Base-by-base conservation (phyloP, 2,797 vertebrate genomes). In the Nannoperca australis region DNA sequence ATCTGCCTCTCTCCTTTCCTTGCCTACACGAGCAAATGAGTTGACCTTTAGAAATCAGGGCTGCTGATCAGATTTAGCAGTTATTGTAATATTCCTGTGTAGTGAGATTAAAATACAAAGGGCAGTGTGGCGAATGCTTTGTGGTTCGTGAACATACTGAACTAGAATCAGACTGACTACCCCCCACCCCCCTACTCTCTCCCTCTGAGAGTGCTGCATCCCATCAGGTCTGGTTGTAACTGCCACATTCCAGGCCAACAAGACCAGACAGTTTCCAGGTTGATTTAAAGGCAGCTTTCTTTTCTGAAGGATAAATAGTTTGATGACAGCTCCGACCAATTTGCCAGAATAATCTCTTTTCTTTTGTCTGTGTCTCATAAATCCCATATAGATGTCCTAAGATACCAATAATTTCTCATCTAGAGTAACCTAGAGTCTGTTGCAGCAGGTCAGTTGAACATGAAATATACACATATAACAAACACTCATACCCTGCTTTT, bases 1-100 rank as follows among this genome's bases (percentile, higher is more conserved):
- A 34, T 63, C 50, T 59, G 14, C n/a, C 36, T 66, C 59, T 58
- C 68, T 58, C 56, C 50, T 92, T 94, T 94, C 94, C 50, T 68
- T 55, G 6, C 63, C 56, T 82, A 80, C 18, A 20, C 78, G 72
- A 15, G 89, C 94, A 96, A 95, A 97, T 96, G 95, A 83, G 93
- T 78, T 96, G 96, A 97, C 97, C 96, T 97, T 97, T 94, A 36
- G 85, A 95, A 97, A 96, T 97, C 95, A 95, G 93, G 88, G 92
- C 95, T 92, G 58, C 90, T 87, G 94, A 96, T 96, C 96, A 94
- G 94, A 96, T 95, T 93, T 93, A 95, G 91, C 82, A 89, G 86
- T 95, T 95, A 95, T 95, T 97, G 95, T 94, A 95, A 95, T 95
- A 96, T 95, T 95, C 91, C 88, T 93, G 86, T 87, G 89, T 90